phyloP scores from a whole-genome alignment of 2,888 invertebrate genomes.

The Phengaris arion region DNA sequence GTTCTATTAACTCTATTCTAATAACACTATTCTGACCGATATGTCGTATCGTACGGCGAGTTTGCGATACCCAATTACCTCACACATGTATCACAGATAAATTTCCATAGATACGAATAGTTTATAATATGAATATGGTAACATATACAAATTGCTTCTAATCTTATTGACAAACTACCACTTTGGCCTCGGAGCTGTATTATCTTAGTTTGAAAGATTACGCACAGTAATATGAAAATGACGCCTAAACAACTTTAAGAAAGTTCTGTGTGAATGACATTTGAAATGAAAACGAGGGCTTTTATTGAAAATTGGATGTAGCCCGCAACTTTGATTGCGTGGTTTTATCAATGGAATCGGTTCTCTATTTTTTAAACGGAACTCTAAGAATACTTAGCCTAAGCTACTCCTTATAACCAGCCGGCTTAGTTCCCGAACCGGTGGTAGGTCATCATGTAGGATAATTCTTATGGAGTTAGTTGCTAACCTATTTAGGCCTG shows the following conservation, averaged over 20 bases:
- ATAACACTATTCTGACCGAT: not conserved
- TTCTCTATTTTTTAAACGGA: too few relatives aligned
- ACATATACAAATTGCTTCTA: conserved; percentile 23
- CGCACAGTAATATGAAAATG: conserved; percentile 10
- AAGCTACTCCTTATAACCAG: too few relatives aligned
- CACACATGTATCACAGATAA: conserved; percentile 32
- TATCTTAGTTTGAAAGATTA: conserved; percentile 16
- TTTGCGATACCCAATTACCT: conserved; percentile 20
- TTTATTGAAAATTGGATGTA: not conserved
- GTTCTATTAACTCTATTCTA: too few relatives aligned
- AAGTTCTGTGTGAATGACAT: not conserved
- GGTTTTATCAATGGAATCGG: too few relatives aligned
- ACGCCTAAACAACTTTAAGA: not conserved
- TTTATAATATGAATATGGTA: conserved; percentile 29
- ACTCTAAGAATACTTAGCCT: too few relatives aligned
- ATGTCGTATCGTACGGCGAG: conserved; percentile 7
- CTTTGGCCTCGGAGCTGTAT: conserved; percentile 10
- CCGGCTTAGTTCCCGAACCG: too few relatives aligned
- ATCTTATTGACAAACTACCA: conserved; percentile 26
- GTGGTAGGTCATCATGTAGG: too few relatives aligned
- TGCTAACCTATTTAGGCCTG: too few relatives aligned
- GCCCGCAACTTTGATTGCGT: too few relatives aligned
- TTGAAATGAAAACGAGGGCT: not conserved
- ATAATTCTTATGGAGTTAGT: too few relatives aligned
- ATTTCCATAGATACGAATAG: conserved; percentile 37